phyloP scores from a whole-genome alignment of 2,888 invertebrate species.

The Coremacera marginata region DNA sequence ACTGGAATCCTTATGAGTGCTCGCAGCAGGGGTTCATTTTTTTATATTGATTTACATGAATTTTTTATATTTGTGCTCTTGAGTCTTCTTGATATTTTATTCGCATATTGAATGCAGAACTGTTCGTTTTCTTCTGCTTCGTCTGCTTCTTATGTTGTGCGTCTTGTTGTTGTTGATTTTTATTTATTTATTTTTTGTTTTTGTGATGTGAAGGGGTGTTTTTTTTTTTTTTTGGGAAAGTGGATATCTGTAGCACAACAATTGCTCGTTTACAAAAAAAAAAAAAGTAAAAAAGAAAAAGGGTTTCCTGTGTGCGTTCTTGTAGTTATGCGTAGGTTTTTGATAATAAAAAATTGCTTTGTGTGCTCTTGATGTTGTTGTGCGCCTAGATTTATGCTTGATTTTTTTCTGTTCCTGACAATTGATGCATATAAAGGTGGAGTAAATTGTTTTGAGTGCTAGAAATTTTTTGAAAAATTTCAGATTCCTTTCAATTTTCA shows the following conservation, averaged over 20 bases:
- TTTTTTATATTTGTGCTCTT: constrained; percentile 1
- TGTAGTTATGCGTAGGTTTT: not conserved
- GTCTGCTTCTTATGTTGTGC: constrained; percentile 2
- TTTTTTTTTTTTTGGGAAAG: too few relatives aligned
- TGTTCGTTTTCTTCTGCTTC: not conserved
- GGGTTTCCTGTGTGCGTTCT: not conserved
- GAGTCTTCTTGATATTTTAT: constrained; percentile 16
- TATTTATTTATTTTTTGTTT: too few relatives aligned
- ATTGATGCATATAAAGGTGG: constrained; percentile 13
- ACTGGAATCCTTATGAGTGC: not conserved
- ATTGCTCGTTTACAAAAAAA: not conserved
- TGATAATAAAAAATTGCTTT: constrained; percentile 3
- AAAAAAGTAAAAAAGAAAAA: not conserved
- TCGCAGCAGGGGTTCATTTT: constrained; percentile 2
- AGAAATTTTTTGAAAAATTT: constrained; percentile 15
- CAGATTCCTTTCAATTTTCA: constrained; percentile 13
- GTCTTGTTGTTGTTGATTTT: not conserved
- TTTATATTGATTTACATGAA: constrained; percentile 22
- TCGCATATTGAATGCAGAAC: not conserved
- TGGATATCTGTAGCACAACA: not conserved
- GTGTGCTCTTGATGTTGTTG: constrained; percentile 10
- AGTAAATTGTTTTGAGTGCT: constrained; percentile 13
- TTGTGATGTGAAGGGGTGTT: too few relatives aligned
- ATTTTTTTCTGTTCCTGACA: not conserved
- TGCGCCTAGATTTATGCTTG: constrained; percentile 21